Evolutionary conservation across 2,113 vertebrate genomes (phyloP), one percentile per base, ranked within the genome.

Genomic region (Silurus glanis): DNA sequence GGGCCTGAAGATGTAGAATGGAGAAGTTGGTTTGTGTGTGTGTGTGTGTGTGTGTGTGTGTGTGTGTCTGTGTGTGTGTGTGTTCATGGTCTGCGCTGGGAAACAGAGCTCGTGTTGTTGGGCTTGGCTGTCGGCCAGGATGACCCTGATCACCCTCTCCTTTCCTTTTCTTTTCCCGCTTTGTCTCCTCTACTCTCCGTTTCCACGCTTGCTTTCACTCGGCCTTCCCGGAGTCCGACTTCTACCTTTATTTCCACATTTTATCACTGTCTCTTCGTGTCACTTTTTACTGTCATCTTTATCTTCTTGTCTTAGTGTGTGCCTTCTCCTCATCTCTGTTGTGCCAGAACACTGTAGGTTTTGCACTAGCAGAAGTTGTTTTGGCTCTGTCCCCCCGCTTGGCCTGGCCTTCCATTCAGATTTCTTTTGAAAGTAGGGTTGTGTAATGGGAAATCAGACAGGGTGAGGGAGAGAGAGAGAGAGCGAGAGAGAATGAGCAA

Each of bases 401-500:
- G 78, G 71, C 71, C 45, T 89, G 47, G 84, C 92, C 14, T 85
- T 90, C 91, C 88, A 64, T 78, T 84, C 66, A 89, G 47, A 87
- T 85, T 84, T 92, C 92, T 90, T 93, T 90, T 21, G 87, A 89
- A 94, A 91, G 90, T 88, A 79, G 82, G 90, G 59, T 89, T 91
- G 84, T 88, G 89, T 90, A 69, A 74, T 72, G 47, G 23, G 79
- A 67, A 74, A 62, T 75, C 25, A 55, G 87, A 82, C 51, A 58
- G 90, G 85, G 88, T 88, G 86, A 86, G 83, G 23, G 66, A 47
- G 37, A 37, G 75, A 59, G 74, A 79, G 55, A 76, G 47, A 58
- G 87, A 84, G 51, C 45, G 89, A 85, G 89, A 88, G 86, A 86
- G 85, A 88, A 86, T 17, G 58, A 72, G 82, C 28, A 21, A 85